These are phyloP conservation scores for Papilio glaucus DNA, from an alignment of 1,140 invertebrate species.

Conservation along the genomic window DNA sequence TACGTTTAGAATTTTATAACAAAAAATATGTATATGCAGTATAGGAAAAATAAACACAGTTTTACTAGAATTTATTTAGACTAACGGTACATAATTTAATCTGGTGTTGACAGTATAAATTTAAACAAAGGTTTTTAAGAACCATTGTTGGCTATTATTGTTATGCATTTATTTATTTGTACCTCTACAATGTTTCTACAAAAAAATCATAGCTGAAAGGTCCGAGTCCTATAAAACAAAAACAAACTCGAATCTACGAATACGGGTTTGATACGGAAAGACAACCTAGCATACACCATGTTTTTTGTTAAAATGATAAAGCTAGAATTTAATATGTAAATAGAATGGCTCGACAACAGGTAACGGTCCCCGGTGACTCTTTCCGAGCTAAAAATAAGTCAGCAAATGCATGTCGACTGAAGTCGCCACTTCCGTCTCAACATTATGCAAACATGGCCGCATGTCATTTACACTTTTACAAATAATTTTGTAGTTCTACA, in stretches of 20 bases:
- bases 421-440: neutral
- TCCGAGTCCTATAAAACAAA: neutral
- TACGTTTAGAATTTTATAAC: neutral
- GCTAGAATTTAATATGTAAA: conserved; percentile 34
- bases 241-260: neutral
- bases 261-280: neutral
- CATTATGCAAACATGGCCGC: conserved; percentile 28
- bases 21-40: too few relatives aligned
- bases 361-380: conserved; percentile 23
- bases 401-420: conserved; percentile 11
- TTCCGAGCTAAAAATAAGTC: conserved; percentile 31
- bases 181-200: neutral
- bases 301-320: conserved; percentile 37
- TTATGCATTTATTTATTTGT: neutral
- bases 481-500: too few relatives aligned
- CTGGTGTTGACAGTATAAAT: neutral
- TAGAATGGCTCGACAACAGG: conserved; percentile 27
- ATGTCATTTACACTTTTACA: conserved; percentile 26
- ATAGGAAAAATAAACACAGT: too few relatives aligned
- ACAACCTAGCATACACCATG: neutral
- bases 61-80: too few relatives aligned
- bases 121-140: neutral
- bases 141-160: neutral
- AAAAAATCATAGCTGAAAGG: neutral
- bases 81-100: neutral